phyloP scores from a whole-genome alignment of 2,888 invertebrate species.

The Morpho achilles region DNA sequence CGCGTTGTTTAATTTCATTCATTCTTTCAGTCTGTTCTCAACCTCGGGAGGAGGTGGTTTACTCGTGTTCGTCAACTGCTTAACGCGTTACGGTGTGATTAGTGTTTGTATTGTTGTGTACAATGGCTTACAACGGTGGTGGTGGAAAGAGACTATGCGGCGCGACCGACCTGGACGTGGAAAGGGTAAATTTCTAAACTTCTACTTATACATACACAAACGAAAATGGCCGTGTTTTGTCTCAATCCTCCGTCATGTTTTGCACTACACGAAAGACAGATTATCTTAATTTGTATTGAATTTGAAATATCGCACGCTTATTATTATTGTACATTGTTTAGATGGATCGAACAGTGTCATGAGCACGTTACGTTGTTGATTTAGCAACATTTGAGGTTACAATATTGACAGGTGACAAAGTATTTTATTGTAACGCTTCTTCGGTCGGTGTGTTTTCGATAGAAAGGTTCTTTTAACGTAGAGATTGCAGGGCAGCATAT shows the following conservation, averaged over 20 bases:
- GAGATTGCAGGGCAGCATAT: constrained; percentile 31
- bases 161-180: constrained; percentile 71
- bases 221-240: constrained; percentile 76
- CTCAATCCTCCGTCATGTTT: constrained; percentile 54
- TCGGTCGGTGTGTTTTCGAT: constrained; percentile 19
- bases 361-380: constrained; percentile 69
- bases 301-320: constrained; percentile 3
- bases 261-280: constrained; percentile 23
- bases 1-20: constrained; percentile 37
- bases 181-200: constrained; percentile 63
- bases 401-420: constrained; percentile 59
- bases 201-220: constrained; percentile 46
- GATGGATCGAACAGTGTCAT: constrained; percentile 44
- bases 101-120: constrained; percentile 81
- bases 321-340: constrained; percentile 18
- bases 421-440: constrained; percentile 30
- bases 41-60: constrained; percentile 48
- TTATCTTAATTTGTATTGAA: constrained; percentile 12
- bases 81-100: constrained; percentile 74
- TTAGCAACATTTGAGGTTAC: constrained; percentile 69
- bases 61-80: constrained; percentile 41
- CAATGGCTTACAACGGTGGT: constrained; percentile 86
- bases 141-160: constrained; percentile 78
- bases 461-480: constrained; percentile 28
- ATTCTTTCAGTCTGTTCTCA: constrained; percentile 67